Conservation (phyloP, 2,113 vertebrate species). For the Conger conger region DNA sequence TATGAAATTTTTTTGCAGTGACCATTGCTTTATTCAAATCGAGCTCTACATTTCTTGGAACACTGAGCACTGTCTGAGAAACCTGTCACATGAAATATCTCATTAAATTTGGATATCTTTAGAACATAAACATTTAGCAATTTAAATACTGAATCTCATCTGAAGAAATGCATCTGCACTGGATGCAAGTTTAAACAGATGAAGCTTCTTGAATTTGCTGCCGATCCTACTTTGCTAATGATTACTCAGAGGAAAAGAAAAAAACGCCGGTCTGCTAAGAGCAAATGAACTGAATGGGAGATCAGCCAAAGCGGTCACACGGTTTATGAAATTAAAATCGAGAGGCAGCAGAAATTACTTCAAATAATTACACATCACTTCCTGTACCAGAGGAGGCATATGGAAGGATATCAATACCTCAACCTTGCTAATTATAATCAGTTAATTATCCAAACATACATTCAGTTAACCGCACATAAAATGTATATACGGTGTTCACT, state of each 20-base stretch:
- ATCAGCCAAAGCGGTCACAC: background rate
- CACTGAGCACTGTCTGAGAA: too few relatives aligned
- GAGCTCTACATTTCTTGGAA: too few relatives aligned
- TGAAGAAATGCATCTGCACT: background rate
- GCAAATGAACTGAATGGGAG: background rate
- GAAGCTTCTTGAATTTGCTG: background rate
- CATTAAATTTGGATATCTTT: background rate
- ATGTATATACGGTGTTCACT: background rate
- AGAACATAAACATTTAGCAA: background rate
- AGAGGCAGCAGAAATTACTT: background rate
- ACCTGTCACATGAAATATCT: background rate
- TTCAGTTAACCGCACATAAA: background rate
- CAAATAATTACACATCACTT: slow-evolving; percentile 2
- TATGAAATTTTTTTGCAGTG: too few relatives aligned
- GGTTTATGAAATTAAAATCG: slow-evolving; percentile 2
- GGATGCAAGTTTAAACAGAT: background rate
- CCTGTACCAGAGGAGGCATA: background rate
- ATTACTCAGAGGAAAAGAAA: background rate
- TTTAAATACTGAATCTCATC: background rate
- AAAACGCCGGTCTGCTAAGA: background rate
- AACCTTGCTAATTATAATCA: slow-evolving; percentile 11
- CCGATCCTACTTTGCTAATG: background rate
- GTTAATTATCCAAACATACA: background rate
- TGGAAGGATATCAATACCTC: background rate
- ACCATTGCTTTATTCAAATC: too few relatives aligned